These are phyloP conservation scores for Clarias laeviceps DNA, from an alignment of 2,797 vertebrate genomes.

Conservation along the genomic window DNA sequence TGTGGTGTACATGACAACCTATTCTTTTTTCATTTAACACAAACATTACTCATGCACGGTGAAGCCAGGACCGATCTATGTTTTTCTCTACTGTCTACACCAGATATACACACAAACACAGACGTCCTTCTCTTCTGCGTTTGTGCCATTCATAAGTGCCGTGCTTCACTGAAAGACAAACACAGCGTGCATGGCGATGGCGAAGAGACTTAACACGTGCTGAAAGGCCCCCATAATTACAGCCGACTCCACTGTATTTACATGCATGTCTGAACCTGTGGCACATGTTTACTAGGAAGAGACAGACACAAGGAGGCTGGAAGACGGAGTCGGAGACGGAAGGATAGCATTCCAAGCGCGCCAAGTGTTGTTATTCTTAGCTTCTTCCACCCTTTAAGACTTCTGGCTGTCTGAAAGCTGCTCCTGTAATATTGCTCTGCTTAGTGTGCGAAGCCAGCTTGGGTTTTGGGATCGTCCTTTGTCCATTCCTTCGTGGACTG, in stretches of 20 bases:
- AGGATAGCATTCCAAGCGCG: background rate
- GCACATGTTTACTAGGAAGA: slow-evolving; percentile 4
- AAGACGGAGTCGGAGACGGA: slow-evolving; percentile 6
- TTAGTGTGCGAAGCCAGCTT: slow-evolving; percentile 4
- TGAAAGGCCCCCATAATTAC: slow-evolving; percentile 13
- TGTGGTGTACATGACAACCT: background rate
- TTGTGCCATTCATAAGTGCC: slow-evolving; percentile 10
- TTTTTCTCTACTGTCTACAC: background rate
- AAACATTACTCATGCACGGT: background rate
- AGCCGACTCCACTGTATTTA: slow-evolving; percentile 20
- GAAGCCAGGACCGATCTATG: background rate
- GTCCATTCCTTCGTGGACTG: slow-evolving; percentile 31
- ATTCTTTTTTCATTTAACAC: background rate
- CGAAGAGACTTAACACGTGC: slow-evolving; percentile 2
- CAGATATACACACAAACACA: slow-evolving; percentile 1
- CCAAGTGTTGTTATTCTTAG: background rate
- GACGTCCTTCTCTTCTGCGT: background rate
- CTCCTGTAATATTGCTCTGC: background rate
- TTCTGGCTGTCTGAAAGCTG: background rate
- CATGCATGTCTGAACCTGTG: slow-evolving; percentile 7
- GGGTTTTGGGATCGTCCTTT: slow-evolving; percentile 13
- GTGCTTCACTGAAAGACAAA: background rate
- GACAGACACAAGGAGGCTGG: background rate
- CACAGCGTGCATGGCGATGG: background rate
- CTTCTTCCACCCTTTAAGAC: background rate